Base-by-base conservation (phyloP, 2,888 invertebrate species). In the Xylocampa areola region DNA sequence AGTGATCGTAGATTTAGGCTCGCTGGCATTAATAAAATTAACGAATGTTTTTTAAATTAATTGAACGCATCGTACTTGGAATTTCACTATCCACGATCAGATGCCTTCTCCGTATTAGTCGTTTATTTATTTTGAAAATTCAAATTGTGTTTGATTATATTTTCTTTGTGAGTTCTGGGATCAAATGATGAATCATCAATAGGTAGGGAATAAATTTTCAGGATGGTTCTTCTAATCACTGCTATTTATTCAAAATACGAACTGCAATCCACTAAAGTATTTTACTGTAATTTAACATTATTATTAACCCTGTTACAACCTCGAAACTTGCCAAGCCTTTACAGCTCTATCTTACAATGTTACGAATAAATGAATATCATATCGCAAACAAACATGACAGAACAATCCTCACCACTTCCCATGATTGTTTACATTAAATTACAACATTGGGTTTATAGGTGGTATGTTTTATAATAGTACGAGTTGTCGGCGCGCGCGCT, bases 1-100 rank as follows among this genome's bases (percentile, higher is more conserved):
- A 54, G 72, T 80, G 91, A 92, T 92, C 88, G 91, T 90, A 91
- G 93, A 93, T 94, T 91, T 88, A 86, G 87, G 85, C 81, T 81
- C 79, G 82, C 81, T 76, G 81, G 87, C 90, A 92, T 92, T 92
- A 90, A 92, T 91, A 91, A 92, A 92, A 93, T 93, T 93, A 92
- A 92, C 91, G 91, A 92, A 91, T 91, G 90, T 84, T 85, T 85
- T 88, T 92, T 89, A 88, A 91, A 92, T 92, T 92, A 93, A 93
- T 94, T 92, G 90, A 90, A 87, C 79, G 84, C 80, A 76, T 80
- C 82, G 80, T 87, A 88, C 89, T 85, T 67, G 87, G 90, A 91
- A 90, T 72, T 81, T 72, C 68, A 83, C 82, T 92, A 92, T 92
- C 91, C 84, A 67, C 76, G 68, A 91, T 92, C 90, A 58, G 68